Evolutionary conservation across 2,113 vertebrate species (phyloP).

Genomic region (Sigmodon hispidus): DNA sequence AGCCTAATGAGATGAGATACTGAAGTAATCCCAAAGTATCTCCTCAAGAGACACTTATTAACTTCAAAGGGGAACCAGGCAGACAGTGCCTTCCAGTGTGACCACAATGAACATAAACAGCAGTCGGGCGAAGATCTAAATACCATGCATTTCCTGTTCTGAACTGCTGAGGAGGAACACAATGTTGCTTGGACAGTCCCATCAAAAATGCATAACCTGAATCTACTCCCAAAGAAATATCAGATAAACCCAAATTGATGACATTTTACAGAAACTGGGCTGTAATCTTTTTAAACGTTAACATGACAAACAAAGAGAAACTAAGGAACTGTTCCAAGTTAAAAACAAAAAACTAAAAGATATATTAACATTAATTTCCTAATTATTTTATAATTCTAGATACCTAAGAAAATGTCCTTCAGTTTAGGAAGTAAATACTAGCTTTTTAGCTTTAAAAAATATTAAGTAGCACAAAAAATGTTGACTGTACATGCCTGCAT

Average conservation of each 20-base stretch:
- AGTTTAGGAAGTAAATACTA: slow-evolving; percentile 56
- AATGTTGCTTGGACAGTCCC: background rate
- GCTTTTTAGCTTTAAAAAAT: slow-evolving; percentile 23
- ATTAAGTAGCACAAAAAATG: slow-evolving; percentile 25
- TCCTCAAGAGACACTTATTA: slow-evolving; percentile 51
- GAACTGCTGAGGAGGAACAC: slow-evolving; percentile 21
- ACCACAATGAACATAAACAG: slow-evolving; percentile 41
- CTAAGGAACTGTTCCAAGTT: slow-evolving; percentile 44
- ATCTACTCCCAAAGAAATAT: slow-evolving; percentile 45
- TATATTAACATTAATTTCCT: slow-evolving; percentile 38
- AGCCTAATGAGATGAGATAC: slow-evolving; percentile 45
- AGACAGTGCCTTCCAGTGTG: background rate
- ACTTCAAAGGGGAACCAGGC: background rate
- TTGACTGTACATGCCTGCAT: background rate
- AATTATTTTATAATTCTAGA: slow-evolving; percentile 46
- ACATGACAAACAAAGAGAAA: slow-evolving; percentile 56
- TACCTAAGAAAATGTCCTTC: slow-evolving; percentile 45
- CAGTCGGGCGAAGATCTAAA: slow-evolving; percentile 53
- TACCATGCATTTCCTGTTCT: slow-evolving; percentile 10
- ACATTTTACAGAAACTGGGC: slow-evolving; percentile 9
- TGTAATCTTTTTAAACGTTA: background rate
- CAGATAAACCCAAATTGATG: slow-evolving; percentile 52
- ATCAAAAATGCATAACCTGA: slow-evolving; percentile 50
- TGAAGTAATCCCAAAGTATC: slow-evolving; percentile 52
- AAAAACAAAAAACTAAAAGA: slow-evolving; percentile 49